These are phyloP conservation scores for Antheraea mylitta DNA, from an alignment of 1,140 invertebrate genomes.

Conservation along the genomic window DNA sequence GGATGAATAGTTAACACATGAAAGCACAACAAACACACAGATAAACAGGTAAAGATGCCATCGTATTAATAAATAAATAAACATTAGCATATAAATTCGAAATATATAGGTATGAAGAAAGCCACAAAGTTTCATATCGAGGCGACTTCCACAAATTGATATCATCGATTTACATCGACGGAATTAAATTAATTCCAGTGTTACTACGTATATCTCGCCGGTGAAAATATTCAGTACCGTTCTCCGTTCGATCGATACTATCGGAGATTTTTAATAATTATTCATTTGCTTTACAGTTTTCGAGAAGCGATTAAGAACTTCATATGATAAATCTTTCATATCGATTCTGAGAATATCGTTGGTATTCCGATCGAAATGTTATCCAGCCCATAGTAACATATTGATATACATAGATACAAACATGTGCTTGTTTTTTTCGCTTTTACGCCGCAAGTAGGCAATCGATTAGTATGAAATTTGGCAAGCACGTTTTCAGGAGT, in stretches of 20 bases:
- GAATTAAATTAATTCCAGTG: conserved; percentile 72
- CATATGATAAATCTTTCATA: conserved; percentile 42
- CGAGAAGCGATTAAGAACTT: conserved; percentile 55
- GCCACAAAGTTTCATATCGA: conserved; percentile 9
- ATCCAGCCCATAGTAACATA: background rate
- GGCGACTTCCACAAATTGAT: conserved; percentile 53
- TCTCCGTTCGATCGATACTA: conserved; percentile 75
- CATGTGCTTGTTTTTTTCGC: too few species aligned
- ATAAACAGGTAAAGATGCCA: too few species aligned
- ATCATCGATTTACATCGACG: conserved; percentile 53
- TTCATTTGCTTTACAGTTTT: conserved; percentile 57
- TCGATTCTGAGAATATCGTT: conserved; percentile 26
- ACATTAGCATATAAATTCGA: too few species aligned
- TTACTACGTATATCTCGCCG: conserved; percentile 27
- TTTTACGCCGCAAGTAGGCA: too few species aligned
- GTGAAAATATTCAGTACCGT: conserved; percentile 51
- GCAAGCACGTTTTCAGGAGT: too few species aligned
- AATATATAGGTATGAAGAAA: background rate
- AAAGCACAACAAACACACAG: too few species aligned
- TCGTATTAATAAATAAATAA: too few species aligned
- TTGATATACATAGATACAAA: too few species aligned
- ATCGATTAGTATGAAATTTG: too few species aligned
- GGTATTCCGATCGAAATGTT: background rate
- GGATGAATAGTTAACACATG: too few species aligned
- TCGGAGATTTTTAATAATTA: conserved; percentile 73